Evolutionary conservation across 2,888 invertebrate species (phyloP).

Genomic region (Strigamia maritima): DNA sequence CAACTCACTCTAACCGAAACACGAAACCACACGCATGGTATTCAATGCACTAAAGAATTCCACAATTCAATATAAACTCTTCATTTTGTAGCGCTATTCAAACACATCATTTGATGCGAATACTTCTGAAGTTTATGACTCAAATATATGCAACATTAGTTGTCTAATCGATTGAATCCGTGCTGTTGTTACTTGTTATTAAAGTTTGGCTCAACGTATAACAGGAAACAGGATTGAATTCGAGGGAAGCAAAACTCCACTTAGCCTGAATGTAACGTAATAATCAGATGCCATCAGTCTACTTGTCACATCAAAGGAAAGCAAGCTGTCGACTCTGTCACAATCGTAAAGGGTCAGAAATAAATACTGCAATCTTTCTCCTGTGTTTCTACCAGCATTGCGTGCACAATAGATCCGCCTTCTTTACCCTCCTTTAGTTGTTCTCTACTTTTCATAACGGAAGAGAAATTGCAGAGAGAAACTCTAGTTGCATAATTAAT

Average conservation of each 20-base stretch:
- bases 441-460: constrained; percentile 29
- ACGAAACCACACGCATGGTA: background rate
- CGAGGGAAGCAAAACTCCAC: background rate
- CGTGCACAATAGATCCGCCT: constrained; percentile 13
- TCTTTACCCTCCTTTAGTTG: constrained; percentile 13
- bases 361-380: constrained; percentile 29
- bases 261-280: constrained; percentile 5
- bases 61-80: background rate
- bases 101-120: background rate
- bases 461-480: constrained; percentile 13
- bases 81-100: background rate
- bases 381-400: constrained; percentile 16
- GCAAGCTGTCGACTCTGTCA: constrained; percentile 27
- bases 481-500: constrained; percentile 21
- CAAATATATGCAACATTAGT: constrained; percentile 1
- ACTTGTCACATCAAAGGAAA: constrained; percentile 22
- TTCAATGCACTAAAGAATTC: background rate
- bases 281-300: constrained; percentile 26
- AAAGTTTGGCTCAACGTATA: background rate
- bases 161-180: background rate
- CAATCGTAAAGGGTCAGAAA: constrained; percentile 29
- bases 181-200: background rate
- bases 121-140: background rate
- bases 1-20: background rate
- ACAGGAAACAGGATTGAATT: constrained; percentile 8